Base-by-base conservation (phyloP, 2,113 vertebrate species). In the Beaufortia kweichowensis region DNA sequence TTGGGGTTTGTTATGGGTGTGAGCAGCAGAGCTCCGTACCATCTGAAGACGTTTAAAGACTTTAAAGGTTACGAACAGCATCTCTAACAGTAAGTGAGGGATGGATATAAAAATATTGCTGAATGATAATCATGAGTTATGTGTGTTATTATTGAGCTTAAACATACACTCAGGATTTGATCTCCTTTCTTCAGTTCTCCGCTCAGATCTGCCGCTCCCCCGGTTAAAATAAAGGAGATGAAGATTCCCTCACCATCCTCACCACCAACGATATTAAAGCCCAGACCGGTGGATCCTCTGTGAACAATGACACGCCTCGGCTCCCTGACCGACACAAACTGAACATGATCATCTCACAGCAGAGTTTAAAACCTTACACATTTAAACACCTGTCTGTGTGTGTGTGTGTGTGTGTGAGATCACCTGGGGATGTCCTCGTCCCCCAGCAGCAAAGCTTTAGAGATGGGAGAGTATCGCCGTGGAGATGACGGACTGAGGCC, bases 191-290 rank as follows among this genome's bases (percentile, higher is more conserved):
- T 85, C 10, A 96, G 93, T 79, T 95, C 94, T 23, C 95, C 94
- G 1, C 94, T 96, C 82, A 95, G 93, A 87, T 96, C 95, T 0
- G 95, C 95, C 0, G 95, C 94, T 15, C 95, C 95, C 23, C 94
- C 95, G 0, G 94, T 93, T 24, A 96, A 89, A 86, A 96, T 96
- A 82, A 96, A 96, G 81, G 94, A 96, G 91, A 96, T 96, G 89
- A 95, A 96, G 89, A 96, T 96, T 0, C 95, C 94, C 78, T 95
- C 94, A 0, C 94, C 95, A 0, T 96, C 95, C 81, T 96, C 75
- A 1, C 95, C 95, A 0, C 95, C 94, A 2, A 96, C 95, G 1
- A 96, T 96, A 82, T 96, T 96, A 86, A 95, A 96, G 26, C 95
- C 95, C 61, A 96, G 86, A 0, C 95, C 95, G 0, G 93, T 94